A percentile compares a stretch with the other conserved stretches of the same genome.
These are phyloP conservation scores for Ceyx melanurus DNA, from an alignment of 2,113 vertebrate species.

Conservation along the genomic window DNA sequence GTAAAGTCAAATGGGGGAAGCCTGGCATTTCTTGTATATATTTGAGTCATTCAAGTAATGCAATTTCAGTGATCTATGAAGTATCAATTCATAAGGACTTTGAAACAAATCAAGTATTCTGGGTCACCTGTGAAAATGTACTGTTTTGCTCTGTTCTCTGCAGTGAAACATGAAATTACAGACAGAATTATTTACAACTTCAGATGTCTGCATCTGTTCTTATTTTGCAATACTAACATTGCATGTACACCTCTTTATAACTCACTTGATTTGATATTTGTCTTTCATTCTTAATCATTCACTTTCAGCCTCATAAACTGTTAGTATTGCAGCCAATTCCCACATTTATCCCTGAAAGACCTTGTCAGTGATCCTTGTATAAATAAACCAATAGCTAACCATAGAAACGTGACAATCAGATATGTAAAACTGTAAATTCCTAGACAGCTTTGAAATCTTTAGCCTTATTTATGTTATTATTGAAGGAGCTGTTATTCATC, in stretches of 20 bases:
- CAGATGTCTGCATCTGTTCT: background rate
- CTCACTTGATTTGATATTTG: background rate
- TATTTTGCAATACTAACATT: background rate
- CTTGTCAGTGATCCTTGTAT: background rate
- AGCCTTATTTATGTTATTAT: background rate
- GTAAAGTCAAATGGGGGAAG: background rate
- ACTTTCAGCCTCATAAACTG: background rate
- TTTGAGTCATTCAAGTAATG: background rate
- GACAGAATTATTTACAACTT: slow-evolving; percentile 1
- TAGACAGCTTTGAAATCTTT: background rate
- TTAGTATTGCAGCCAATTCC: background rate
- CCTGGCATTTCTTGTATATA: background rate
- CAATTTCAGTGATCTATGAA: background rate
- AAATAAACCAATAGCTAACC: background rate
- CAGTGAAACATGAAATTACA: background rate
- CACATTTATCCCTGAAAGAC: background rate
- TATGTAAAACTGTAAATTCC: background rate
- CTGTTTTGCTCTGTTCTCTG: background rate
- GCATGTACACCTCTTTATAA: background rate
- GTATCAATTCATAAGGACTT: background rate
- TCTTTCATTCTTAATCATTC: background rate
- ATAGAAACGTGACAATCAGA: background rate
- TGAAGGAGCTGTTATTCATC: background rate
- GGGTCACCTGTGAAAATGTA: background rate
- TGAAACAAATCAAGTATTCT: background rate